A percentile compares a stretch with the other conserved stretches of the same genome.
Conservation (phyloP, 2,797 vertebrate species). For the Poliocrania exsul region DNA sequence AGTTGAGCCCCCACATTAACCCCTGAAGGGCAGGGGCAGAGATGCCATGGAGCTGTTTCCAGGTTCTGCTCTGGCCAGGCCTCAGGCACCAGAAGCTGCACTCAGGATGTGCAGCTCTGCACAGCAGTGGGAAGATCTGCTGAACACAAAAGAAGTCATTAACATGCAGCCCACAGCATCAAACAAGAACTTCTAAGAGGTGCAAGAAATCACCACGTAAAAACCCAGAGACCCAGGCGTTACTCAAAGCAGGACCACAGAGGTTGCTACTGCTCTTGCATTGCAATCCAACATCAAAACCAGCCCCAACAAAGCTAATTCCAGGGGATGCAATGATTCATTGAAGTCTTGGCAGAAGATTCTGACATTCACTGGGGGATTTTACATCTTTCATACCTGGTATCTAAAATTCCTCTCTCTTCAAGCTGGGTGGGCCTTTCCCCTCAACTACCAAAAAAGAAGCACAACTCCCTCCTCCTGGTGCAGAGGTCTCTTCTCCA, state of each 20-base stretch:
- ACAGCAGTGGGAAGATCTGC: background rate
- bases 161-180: background rate
- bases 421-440: background rate
- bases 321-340: background rate
- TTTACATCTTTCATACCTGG: background rate
- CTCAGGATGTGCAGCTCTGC: rapidly evolving
- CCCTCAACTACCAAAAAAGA: background rate
- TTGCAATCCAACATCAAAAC: background rate
- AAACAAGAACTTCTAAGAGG: background rate
- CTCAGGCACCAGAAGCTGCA: background rate
- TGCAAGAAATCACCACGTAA: background rate
- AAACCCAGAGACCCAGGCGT: background rate
- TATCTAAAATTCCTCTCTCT: background rate
- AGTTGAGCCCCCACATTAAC: rapidly evolving
- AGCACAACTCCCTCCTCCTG: background rate
- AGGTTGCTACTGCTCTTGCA: background rate
- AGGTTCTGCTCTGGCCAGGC: background rate
- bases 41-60: background rate
- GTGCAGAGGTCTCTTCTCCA: background rate
- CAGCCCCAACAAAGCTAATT: background rate
- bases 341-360: background rate
- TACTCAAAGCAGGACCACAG: background rate
- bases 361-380: background rate
- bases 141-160: background rate
- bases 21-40: background rate